Percentiles rank a stretch among this genome's conserved stretches.
Conservation (phyloP, 2,888 invertebrate species). For the Colletes collaris region DNA sequence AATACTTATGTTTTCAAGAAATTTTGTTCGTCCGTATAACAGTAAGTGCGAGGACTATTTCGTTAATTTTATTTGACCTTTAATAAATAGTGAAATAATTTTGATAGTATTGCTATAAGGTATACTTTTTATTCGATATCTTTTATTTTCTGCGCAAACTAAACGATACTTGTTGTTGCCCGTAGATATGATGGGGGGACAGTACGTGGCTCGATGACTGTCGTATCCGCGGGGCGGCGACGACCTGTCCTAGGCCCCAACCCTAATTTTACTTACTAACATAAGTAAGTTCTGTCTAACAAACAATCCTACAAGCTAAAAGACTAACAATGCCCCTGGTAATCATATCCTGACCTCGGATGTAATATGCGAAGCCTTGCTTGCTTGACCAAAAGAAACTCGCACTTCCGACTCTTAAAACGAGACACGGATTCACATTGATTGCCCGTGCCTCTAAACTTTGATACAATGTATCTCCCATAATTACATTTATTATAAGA, state of each 20-base stretch:
- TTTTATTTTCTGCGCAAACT: constrained; percentile 83
- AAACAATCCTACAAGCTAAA: constrained; percentile 79
- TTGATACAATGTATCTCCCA: constrained; percentile 43
- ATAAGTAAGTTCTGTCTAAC: constrained; percentile 84
- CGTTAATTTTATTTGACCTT: not conserved
- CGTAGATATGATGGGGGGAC: constrained; percentile 86
- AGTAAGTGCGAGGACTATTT: constrained; percentile 2
- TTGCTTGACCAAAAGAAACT: constrained; percentile 69
- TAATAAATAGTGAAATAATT: not conserved
- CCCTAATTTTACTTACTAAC: constrained; percentile 83
- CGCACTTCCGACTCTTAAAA: constrained; percentile 32
- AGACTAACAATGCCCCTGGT: constrained; percentile 77
- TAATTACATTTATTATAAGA: constrained; percentile 38
- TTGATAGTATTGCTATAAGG: constrained; percentile 16
- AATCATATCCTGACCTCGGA: constrained; percentile 78
- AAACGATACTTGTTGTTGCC: constrained; percentile 83
- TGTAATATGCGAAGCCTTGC: constrained; percentile 81
- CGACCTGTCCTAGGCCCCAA: constrained; percentile 84
- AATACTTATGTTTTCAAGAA: not conserved
- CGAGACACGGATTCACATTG: constrained; percentile 66
- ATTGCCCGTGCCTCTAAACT: constrained; percentile 66
- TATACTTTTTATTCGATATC: constrained; percentile 45
- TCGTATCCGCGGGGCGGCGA: constrained; percentile 86
- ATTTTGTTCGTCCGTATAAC: constrained; percentile 3
- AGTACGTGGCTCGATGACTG: constrained; percentile 86